Base-by-base conservation (phyloP, 2,113 vertebrate genomes). In the Pao palembangensis region DNA sequence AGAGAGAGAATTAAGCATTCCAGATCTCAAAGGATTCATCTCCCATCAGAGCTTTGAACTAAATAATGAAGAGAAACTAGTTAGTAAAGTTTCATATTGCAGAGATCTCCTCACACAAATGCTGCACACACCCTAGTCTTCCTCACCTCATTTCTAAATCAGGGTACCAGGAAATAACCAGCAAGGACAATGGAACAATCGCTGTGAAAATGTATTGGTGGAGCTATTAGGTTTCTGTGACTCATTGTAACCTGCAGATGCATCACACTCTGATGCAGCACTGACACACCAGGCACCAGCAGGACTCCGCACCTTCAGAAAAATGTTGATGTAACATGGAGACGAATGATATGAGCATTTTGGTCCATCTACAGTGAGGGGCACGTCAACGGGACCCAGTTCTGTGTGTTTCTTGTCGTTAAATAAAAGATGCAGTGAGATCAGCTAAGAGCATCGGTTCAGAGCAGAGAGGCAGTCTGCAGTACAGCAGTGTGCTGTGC, bases 341-440 rank as follows among this genome's bases (percentile, higher is more conserved):
- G 34, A 23, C 2, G 21, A 28, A 28, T 7, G 25, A 28, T 3
- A 28, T 28, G 25, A 28, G 25, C 57, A 51, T 61, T 68, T 46
- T 55, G 18, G 70, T 49, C 48, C 16, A 3, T 56, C 34, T 42
- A 51, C 46, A 51, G 42, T 38, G 28, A 61, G 20, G 61, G 61
- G 41, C 63, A 20, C 78, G 74, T 76, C 75, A 62, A 71, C 73
- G 62, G 71, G 57, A 51, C 42, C 44, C 44, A 60, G 57, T 8
- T 61, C 53, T 66, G 55, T 66, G 55, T 79, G 70, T 79, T 76
- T 74, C 71, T 69, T 20, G 57, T 79, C 61, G 69, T 67, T 84
- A 31, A 83, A 84, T 80, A 79, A 79, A 83, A 71, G 73, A 84
- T 79, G 58, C 69, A 51, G 50, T 49, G 57, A 64, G 71, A 71